Evolutionary conservation across 2,113 vertebrate species (phyloP).

Genomic region (Cricetomys ansorgei): DNA sequence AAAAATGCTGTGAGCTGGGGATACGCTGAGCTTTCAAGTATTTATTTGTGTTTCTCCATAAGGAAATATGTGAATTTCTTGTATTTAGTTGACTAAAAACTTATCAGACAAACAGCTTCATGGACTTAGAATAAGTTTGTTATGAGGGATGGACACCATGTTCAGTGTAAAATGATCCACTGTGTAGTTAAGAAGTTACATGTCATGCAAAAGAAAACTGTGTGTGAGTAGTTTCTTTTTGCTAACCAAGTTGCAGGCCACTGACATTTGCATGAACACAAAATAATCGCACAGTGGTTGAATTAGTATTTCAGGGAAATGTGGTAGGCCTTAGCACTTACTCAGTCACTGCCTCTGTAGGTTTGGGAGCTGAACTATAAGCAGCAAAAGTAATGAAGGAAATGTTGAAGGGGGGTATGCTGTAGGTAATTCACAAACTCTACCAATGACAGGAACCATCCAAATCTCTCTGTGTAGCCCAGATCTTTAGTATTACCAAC

Average conservation of each 20-base stretch:
- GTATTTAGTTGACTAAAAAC: neutral
- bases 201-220: neutral
- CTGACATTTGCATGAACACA: neutral
- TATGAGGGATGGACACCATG: neutral
- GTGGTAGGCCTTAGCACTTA: neutral
- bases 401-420: neutral
- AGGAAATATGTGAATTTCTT: neutral
- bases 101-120: neutral
- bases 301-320: neutral
- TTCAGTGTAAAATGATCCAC: neutral
- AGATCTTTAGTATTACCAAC: neutral
- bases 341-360: neutral
- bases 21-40: neutral
- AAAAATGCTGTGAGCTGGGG: neutral
- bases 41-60: neutral
- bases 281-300: neutral
- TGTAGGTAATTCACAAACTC: neutral
- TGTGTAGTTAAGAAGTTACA: neutral
- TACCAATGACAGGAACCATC: neutral
- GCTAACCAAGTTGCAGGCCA: neutral
- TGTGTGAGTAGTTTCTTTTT: neutral
- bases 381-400: neutral
- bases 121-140: neutral
- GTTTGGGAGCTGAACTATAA: neutral
- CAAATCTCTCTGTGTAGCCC: neutral